These are phyloP conservation scores for Graphium colonna DNA, from an alignment of 2,888 invertebrate species.

Conservation along the genomic window DNA sequence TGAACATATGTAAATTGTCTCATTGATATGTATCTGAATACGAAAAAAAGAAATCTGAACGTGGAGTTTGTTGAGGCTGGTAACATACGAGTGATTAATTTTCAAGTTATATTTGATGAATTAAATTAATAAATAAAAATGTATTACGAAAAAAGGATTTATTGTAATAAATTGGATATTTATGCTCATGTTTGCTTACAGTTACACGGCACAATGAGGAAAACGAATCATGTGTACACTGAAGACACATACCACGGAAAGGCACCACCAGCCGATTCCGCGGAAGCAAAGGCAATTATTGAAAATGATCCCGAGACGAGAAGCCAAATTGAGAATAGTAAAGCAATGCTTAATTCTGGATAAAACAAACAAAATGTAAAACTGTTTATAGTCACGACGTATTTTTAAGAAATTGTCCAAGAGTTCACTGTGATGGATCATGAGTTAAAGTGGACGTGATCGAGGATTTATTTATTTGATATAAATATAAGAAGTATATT, in stretches of 20 bases:
- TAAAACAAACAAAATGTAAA: too few relatives aligned
- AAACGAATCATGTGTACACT: constrained; percentile 81
- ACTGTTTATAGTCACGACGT: too few relatives aligned
- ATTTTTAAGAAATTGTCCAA: neutral
- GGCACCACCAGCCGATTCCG: constrained; percentile 65
- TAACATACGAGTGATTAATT: too few relatives aligned
- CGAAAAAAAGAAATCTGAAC: too few relatives aligned
- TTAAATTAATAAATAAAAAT: too few relatives aligned
- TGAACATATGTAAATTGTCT: too few relatives aligned
- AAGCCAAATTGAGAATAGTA: constrained; percentile 49
- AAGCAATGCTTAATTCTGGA: constrained; percentile 11
- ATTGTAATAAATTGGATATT: too few relatives aligned
- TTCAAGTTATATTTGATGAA: too few relatives aligned
- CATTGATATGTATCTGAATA: too few relatives aligned
- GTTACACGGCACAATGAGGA: constrained; percentile 85
- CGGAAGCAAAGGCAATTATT: constrained; percentile 65
- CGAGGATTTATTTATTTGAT: neutral
- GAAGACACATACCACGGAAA: constrained; percentile 84
- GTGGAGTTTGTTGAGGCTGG: too few relatives aligned
- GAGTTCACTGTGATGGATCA: constrained; percentile 12
- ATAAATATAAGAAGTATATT: neutral
- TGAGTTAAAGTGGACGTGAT: too few relatives aligned
- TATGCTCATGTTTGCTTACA: constrained; percentile 58
- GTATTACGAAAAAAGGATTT: too few relatives aligned
- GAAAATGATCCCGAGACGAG: constrained; percentile 48